Conservation (phyloP, 2,888 invertebrate genomes). For the Chymomyza procnemis region DNA sequence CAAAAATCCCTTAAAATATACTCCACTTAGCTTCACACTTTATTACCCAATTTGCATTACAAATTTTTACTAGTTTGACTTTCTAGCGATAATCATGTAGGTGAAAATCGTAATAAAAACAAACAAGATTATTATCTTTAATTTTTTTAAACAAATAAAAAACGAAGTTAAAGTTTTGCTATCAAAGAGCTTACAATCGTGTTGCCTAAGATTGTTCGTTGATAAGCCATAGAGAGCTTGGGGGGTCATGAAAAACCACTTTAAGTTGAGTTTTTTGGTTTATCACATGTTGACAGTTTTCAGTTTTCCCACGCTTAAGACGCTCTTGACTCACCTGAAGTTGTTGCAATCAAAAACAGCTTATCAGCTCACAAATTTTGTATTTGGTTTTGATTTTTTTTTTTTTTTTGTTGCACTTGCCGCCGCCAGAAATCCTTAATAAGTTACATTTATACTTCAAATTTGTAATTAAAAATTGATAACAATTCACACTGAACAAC, state of each 20-base stretch:
- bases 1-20: no score
- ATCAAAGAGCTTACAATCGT: no score
- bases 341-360: not conserved
- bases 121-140: no score
- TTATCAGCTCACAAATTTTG: not conserved
- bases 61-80: no score
- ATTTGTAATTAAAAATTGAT: constrained; percentile 40
- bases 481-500: constrained; percentile 34
- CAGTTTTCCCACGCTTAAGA: not conserved
- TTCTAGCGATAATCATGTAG: no score
- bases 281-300: not conserved
- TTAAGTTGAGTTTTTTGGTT: not conserved
- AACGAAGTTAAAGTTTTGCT: not conserved
- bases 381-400: not conserved
- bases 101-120: no score
- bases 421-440: no score
- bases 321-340: not conserved
- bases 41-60: no score
- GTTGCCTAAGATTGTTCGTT: not conserved
- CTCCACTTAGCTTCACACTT: no score
- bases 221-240: not conserved
- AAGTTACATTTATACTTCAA: not conserved
- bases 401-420: not conserved
- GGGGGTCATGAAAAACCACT: not conserved
- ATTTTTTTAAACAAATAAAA: not conserved